Percentiles rank a stretch among this genome's conserved stretches.
phyloP scores from a whole-genome alignment of 2,888 invertebrate genomes.

The Autographa pulchrina region DNA sequence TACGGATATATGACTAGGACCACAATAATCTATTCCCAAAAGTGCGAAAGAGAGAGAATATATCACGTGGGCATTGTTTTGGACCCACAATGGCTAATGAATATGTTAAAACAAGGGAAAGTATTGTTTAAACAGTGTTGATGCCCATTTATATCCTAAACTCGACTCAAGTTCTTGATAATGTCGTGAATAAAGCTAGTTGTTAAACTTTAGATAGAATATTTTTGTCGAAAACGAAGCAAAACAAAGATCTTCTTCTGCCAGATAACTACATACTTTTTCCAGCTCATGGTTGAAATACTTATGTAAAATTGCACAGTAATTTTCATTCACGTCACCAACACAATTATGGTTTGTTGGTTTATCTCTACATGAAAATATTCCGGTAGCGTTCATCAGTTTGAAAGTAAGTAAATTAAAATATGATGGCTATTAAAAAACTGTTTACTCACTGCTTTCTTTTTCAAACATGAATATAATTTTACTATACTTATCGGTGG shows the following conservation, averaged over 20 bases:
- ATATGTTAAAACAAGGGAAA: constrained; percentile 41
- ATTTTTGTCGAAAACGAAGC: constrained; percentile 33
- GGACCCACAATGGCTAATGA: constrained; percentile 46
- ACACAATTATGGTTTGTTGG: constrained; percentile 15
- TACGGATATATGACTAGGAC: constrained; percentile 81
- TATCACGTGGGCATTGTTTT: constrained; percentile 59
- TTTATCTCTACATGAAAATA: constrained; percentile 6
- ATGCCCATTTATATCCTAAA: constrained; percentile 25
- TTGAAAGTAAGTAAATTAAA: constrained; percentile 50
- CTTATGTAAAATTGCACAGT: constrained; percentile 7
- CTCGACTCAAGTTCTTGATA: constrained; percentile 20
- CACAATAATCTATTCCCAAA: constrained; percentile 32
- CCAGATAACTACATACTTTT: constrained; percentile 28
- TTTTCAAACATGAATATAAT: constrained; percentile 44
- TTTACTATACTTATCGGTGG: constrained; percentile 50
- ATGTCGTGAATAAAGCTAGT: constrained; percentile 19
- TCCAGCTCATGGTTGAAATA: constrained; percentile 31
- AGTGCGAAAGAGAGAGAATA: constrained; percentile 50
- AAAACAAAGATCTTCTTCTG: constrained; percentile 30
- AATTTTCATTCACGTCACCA: constrained; percentile 20
- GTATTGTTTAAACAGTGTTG: constrained; percentile 26
- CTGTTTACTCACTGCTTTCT: constrained; percentile 60
- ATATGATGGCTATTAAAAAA: constrained; percentile 41
- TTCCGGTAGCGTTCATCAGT: constrained; percentile 17
- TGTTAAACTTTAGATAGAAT: constrained; percentile 20